Evolutionary conservation across 1,140 invertebrate species (phyloP).

Genomic region (Rhynchophorus ferrugineus): DNA sequence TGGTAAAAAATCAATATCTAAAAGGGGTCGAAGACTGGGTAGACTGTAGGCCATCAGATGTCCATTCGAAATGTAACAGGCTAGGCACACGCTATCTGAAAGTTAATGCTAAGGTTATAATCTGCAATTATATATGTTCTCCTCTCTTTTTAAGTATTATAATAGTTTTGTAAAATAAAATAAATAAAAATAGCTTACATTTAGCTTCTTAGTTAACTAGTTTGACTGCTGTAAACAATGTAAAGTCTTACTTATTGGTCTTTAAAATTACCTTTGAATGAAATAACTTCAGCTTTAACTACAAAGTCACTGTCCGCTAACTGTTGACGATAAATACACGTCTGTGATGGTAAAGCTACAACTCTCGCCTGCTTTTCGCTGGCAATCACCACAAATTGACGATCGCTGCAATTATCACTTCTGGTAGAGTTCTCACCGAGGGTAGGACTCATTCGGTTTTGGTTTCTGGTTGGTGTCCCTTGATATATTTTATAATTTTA

Average conservation of each 20-base stretch:
- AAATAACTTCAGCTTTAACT: slow-evolving; percentile 88
- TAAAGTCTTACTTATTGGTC: too few species aligned
- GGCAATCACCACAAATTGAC: slow-evolving; percentile 86
- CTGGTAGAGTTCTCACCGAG: slow-evolving; percentile 43
- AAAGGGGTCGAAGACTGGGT: slow-evolving; percentile 82
- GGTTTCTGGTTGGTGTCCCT: slow-evolving; percentile 56
- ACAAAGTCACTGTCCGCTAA: slow-evolving; percentile 84
- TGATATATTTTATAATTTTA: slow-evolving; percentile 17
- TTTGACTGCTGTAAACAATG: too few species aligned
- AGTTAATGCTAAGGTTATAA: slow-evolving; percentile 25
- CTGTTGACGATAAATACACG: slow-evolving; percentile 79
- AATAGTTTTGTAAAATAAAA: too few species aligned
- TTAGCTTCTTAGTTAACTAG: too few species aligned
- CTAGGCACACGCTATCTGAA: slow-evolving; percentile 87
- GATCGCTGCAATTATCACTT: slow-evolving; percentile 58
- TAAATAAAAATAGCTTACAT: too few species aligned
- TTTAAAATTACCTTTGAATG: slow-evolving; percentile 89
- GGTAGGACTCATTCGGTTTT: slow-evolving; percentile 69
- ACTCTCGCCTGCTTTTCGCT: slow-evolving; percentile 94
- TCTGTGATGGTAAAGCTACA: slow-evolving; percentile 89
- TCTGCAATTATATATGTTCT: background rate
- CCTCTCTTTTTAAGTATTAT: background rate
- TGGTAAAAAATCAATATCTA: slow-evolving; percentile 90
- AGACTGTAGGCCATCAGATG: slow-evolving; percentile 87
- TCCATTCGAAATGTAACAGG: slow-evolving; percentile 89